phyloP scores from a whole-genome alignment of 2,113 vertebrate genomes.

The Malaclemys terrapin region DNA sequence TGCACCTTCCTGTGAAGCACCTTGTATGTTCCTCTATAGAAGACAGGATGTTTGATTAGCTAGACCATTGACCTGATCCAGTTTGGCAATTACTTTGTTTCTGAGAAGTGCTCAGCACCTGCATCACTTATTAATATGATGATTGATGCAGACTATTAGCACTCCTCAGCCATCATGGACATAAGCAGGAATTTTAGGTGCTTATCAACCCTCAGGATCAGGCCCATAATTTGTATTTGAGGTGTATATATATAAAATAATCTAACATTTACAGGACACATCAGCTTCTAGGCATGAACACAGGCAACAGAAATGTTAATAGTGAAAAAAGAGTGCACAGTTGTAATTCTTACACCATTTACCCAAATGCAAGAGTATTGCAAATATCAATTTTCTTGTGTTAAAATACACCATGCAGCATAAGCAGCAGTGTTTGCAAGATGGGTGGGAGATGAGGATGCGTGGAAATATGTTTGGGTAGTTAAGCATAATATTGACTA shows the following conservation, averaged over 20 bases:
- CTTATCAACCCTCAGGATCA: not conserved
- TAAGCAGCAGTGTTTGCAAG: slow-evolving; percentile 5
- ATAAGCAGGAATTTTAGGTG: not conserved
- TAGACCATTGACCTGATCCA: not conserved
- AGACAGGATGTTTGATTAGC: not conserved
- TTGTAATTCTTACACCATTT: not conserved
- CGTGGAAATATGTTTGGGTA: not conserved
- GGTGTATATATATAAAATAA: not conserved
- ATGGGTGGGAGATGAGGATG: not conserved
- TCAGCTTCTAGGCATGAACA: not conserved
- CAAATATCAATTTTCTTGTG: not conserved
- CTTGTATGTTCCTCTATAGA: not conserved
- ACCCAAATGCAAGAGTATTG: not conserved
- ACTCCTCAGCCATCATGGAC: not conserved
- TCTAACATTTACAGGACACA: not conserved
- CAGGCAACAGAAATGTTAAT: not conserved
- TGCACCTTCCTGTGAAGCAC: not conserved
- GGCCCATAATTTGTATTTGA: not conserved
- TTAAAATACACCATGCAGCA: not conserved
- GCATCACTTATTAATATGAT: not conserved
- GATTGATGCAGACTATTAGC: not conserved
- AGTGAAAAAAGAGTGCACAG: not conserved
- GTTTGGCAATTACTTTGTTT: slow-evolving; percentile 2
- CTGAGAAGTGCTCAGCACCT: slow-evolving; percentile 6
- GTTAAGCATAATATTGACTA: not conserved